Conservation (phyloP, 92 coral and sea anemone species). For the Palythoa grandiflora region DNA sequence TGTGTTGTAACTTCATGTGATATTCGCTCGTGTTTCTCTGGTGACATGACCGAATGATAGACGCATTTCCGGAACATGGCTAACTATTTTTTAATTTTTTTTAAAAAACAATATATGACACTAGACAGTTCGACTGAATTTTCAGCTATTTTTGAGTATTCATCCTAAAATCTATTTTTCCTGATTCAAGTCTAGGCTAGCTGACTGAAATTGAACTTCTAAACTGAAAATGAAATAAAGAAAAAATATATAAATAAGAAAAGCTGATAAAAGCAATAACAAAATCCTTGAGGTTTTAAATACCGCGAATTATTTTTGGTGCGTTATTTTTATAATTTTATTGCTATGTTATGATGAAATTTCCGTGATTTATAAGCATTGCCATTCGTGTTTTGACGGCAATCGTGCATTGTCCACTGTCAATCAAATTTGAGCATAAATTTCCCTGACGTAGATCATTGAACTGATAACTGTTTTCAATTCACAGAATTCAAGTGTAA, state of each 20-base stretch:
- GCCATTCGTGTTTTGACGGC: slow-evolving; percentile 1
- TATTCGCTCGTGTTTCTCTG: slow-evolving; percentile 26
- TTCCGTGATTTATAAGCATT: background rate
- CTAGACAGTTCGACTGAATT: background rate
- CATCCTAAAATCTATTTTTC: background rate
- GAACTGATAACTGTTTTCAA: background rate
- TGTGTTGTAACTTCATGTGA: background rate
- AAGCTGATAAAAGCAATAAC: background rate
- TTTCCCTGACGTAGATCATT: background rate
- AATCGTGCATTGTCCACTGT: background rate
- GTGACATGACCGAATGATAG: slow-evolving; percentile 41
- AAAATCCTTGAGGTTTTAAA: background rate
- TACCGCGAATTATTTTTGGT: slow-evolving; percentile 10
- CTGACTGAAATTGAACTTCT: background rate
- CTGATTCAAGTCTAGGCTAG: background rate
- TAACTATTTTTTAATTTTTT: background rate
- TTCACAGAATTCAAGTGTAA: background rate
- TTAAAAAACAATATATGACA: background rate
- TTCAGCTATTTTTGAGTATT: background rate
- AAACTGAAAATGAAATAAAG: background rate
- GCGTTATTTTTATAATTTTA: too few relatives aligned
- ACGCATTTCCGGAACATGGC: slow-evolving; percentile 48
- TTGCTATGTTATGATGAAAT: background rate
- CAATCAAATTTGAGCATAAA: slow-evolving; percentile 19
- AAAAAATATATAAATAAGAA: background rate